Evolutionary conservation across 1,140 invertebrate species (phyloP).

Genomic region (Goniozus legneri): DNA sequence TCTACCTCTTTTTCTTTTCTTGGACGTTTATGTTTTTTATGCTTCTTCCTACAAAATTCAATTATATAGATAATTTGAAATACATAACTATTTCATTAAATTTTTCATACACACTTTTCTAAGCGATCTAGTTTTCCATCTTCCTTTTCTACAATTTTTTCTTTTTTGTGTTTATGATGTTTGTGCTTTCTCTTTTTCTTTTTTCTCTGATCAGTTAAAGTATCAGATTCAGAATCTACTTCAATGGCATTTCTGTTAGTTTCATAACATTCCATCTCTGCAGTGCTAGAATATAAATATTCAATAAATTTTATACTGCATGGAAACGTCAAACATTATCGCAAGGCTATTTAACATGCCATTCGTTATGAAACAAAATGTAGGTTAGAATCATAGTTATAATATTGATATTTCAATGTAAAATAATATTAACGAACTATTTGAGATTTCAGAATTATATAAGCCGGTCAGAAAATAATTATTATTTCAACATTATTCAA

Average conservation of each 20-base stretch:
- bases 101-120: constrained; percentile 33
- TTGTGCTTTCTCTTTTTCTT: constrained; percentile 60
- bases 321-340: too few relatives aligned
- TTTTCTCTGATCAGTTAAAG: constrained; percentile 43
- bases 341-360: too few relatives aligned
- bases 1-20: constrained; percentile 45
- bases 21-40: constrained; percentile 53
- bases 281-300: constrained; percentile 30
- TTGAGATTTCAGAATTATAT: too few relatives aligned
- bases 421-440: too few relatives aligned
- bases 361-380: too few relatives aligned
- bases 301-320: too few relatives aligned
- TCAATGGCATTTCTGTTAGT: constrained; percentile 34
- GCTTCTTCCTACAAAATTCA: constrained; percentile 45
- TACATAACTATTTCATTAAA: neutral
- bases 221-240: constrained; percentile 38
- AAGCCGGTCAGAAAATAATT: too few relatives aligned
- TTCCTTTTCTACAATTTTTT: constrained; percentile 45
- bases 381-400: too few relatives aligned
- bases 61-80: neutral
- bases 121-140: constrained; percentile 40
- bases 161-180: constrained; percentile 58
- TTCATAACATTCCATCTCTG: constrained; percentile 44
- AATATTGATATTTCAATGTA: too few relatives aligned
- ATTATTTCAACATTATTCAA: too few relatives aligned